Evolutionary conservation across 1,140 invertebrate genomes (phyloP).

Genomic region (Portunus trituberculatus): DNA sequence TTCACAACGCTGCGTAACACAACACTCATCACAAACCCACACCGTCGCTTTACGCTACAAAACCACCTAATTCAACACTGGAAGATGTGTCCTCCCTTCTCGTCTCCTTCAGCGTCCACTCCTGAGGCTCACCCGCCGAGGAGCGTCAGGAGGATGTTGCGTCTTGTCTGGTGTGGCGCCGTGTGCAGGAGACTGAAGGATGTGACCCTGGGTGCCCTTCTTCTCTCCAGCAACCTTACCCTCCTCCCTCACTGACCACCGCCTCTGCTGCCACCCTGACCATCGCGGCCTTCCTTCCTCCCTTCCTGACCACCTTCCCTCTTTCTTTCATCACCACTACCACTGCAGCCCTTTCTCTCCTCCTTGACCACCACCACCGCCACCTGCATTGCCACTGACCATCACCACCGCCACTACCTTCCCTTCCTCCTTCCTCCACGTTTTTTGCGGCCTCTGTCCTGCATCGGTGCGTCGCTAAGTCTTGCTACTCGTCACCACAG

Average conservation of each 20-base stretch:
- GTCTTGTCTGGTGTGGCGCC: slow-evolving; percentile 17
- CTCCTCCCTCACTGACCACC: not conserved
- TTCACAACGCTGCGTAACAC: no score
- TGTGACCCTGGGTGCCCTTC: not conserved
- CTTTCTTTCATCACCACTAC: not conserved
- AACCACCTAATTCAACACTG: not conserved
- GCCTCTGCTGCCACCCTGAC: not conserved
- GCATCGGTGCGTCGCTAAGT: not conserved
- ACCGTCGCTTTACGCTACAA: not conserved
- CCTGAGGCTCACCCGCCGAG: not conserved
- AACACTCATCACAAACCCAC: not conserved
- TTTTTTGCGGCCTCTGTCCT: not conserved
- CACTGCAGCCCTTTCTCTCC: not conserved
- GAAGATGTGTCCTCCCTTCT: not conserved
- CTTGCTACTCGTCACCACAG: not conserved
- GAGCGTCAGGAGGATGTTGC: not conserved
- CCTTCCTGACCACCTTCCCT: not conserved
- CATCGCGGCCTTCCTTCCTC: not conserved
- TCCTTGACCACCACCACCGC: slow-evolving; percentile 3
- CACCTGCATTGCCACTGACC: not conserved
- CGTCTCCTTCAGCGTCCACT: not conserved
- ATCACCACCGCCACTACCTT: not conserved
- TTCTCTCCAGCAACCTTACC: not conserved
- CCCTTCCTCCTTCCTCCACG: not conserved
- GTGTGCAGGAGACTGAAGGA: slow-evolving; percentile 59